phyloP scores from a whole-genome alignment of 2,113 vertebrate genomes.

The Ursus arctos region DNA sequence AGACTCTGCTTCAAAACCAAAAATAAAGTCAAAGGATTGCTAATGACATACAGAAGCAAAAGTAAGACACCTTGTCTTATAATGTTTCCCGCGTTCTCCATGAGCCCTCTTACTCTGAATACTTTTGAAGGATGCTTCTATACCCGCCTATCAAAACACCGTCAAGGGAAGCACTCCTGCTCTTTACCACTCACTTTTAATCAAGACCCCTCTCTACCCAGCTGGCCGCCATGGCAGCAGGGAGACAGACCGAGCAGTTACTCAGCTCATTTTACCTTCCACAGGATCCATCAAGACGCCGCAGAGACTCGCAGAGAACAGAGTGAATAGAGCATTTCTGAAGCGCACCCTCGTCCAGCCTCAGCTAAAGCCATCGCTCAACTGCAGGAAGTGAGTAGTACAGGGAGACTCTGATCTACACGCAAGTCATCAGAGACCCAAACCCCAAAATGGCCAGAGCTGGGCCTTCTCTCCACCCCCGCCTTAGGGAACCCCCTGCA shows the following conservation, averaged over 20 bases:
- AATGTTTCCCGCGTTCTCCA: not conserved
- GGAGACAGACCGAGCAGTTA: not conserved
- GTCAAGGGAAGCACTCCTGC: not conserved
- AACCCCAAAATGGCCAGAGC: not conserved
- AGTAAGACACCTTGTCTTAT: not conserved
- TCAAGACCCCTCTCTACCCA: not conserved
- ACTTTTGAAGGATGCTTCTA: not conserved
- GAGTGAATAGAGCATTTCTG: not conserved
- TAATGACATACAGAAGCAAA: not conserved
- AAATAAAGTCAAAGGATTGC: not conserved
- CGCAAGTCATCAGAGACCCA: not conserved
- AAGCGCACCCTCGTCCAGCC: not conserved
- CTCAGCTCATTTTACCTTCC: not conserved
- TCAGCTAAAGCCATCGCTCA: not conserved
- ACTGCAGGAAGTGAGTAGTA: not conserved
- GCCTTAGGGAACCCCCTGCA: not conserved
- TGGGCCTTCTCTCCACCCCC: not conserved
- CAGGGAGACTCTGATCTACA: not conserved
- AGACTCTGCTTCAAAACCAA: conserved; percentile 1
- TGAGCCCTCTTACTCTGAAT: not conserved
- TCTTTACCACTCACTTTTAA: not conserved
- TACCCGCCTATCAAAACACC: not conserved
- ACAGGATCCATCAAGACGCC: not conserved
- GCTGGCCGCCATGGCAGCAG: not conserved
- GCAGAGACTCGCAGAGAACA: not conserved